Percentiles rank a stretch among this genome's conserved stretches.
phyloP scores from a whole-genome alignment of 2,888 invertebrate species.

The Athalia cordata region DNA sequence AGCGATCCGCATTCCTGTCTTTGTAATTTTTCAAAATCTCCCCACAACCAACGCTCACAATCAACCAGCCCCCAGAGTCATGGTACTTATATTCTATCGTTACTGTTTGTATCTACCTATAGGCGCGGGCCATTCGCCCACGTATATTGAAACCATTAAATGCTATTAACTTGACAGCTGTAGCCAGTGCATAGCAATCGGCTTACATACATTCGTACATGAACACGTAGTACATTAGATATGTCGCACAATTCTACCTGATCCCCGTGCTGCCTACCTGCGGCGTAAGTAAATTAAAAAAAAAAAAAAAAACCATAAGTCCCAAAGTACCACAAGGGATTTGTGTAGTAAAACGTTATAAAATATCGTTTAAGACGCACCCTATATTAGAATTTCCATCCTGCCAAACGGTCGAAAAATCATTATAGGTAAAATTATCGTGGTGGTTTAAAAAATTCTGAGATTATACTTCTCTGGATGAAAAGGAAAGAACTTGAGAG shows the following conservation, averaged over 20 bases:
- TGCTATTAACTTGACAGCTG: conserved; percentile 36
- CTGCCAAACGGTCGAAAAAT: too few relatives aligned
- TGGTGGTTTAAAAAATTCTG: too few relatives aligned
- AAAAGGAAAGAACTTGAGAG: too few relatives aligned
- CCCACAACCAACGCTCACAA: background rate
- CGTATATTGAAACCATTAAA: conserved; percentile 30
- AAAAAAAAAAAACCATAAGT: background rate
- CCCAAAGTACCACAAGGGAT: too few relatives aligned
- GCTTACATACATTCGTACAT: background rate
- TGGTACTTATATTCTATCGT: background rate
- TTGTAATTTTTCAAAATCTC: conserved; percentile 22
- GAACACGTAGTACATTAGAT: background rate
- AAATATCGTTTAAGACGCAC: too few relatives aligned
- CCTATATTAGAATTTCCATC: too few relatives aligned
- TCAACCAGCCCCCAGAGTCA: background rate
- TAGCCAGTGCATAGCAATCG: conserved; percentile 4
- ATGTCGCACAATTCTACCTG: background rate
- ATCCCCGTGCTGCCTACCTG: background rate
- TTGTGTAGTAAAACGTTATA: too few relatives aligned
- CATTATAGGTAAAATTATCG: too few relatives aligned
- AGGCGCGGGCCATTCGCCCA: conserved; percentile 22
- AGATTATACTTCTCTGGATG: too few relatives aligned
- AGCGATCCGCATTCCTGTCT: conserved; percentile 31
- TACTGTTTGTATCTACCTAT: background rate
- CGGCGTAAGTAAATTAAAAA: too few relatives aligned